Percentiles rank a stretch among this genome's conserved stretches.
Conservation (phyloP, 2,113 vertebrate species). For the Epinephelus fuscoguttatus region DNA sequence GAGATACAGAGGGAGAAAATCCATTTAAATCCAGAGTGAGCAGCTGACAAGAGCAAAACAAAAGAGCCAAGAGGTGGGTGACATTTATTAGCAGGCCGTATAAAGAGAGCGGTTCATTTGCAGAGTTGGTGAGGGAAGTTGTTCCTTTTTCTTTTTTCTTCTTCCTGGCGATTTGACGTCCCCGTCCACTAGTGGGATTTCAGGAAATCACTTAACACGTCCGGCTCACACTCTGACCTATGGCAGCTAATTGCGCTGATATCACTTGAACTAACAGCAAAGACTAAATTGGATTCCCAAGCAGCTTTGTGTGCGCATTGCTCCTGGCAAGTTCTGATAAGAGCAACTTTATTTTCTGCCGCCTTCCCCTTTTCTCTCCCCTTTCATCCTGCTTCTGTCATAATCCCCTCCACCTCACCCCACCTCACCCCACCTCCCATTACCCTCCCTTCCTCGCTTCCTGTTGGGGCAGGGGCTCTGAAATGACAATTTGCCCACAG, state of each 20-base stretch:
- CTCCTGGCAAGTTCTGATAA: slow-evolving; percentile 83
- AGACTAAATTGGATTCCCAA: slow-evolving; percentile 78
- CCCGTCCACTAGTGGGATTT: slow-evolving; percentile 52
- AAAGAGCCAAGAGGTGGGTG: slow-evolving; percentile 47
- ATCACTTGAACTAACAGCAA: slow-evolving; percentile 80
- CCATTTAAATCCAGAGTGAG: slow-evolving; percentile 60
- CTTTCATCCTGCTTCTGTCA: slow-evolving; percentile 72
- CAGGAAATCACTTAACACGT: slow-evolving; percentile 73
- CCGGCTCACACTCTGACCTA: slow-evolving; percentile 71
- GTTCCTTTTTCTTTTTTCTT: slow-evolving; percentile 4
- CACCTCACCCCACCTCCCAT: background rate
- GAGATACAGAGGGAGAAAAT: slow-evolving; percentile 43
- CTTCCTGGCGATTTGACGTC: slow-evolving; percentile 14
- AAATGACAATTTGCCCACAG: slow-evolving; percentile 65
- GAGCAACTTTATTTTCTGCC: slow-evolving; percentile 78
- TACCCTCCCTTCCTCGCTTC: background rate
- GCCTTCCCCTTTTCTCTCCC: slow-evolving; percentile 34
- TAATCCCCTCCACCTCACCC: slow-evolving; percentile 59
- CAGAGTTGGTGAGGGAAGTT: slow-evolving; percentile 1
- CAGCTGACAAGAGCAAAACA: slow-evolving; percentile 52
- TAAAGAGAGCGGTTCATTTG: slow-evolving; percentile 46
- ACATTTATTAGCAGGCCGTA: slow-evolving; percentile 52
- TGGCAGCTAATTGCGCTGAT: slow-evolving; percentile 80
- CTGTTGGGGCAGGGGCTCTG: slow-evolving; percentile 38
- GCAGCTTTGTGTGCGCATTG: slow-evolving; percentile 71